Conservation (phyloP, 2,888 invertebrate genomes). For the Athalia circularis region DNA sequence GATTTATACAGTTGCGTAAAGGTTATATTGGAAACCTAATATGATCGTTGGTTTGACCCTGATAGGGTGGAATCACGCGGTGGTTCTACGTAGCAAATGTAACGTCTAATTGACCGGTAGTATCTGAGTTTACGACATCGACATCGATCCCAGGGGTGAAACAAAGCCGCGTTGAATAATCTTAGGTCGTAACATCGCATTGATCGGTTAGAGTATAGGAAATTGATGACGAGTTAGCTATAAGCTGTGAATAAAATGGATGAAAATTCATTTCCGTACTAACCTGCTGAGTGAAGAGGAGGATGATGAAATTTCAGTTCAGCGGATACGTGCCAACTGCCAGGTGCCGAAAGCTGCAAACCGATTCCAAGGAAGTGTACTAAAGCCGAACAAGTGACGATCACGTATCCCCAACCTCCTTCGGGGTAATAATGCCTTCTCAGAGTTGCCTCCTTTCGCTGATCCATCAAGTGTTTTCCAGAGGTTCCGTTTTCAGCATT, state of each 20-base stretch:
- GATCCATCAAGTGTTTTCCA: slow-evolving; percentile 53
- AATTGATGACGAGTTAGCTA: neutral
- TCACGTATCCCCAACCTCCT: slow-evolving; percentile 92
- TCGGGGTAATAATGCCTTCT: slow-evolving; percentile 89
- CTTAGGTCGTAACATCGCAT: no score
- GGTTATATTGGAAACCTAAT: no score
- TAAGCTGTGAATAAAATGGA: neutral
- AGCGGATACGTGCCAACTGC: slow-evolving; percentile 75
- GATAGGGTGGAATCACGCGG: no score
- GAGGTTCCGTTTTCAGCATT: slow-evolving; percentile 48
- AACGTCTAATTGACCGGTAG: no score
- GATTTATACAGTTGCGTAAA: no score
- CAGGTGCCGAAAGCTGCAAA: slow-evolving; percentile 78
- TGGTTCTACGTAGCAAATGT: no score
- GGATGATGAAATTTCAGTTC: slow-evolving; percentile 79
- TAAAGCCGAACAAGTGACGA: slow-evolving; percentile 83
- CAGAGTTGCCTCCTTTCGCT: slow-evolving; percentile 71
- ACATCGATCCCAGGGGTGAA: no score
- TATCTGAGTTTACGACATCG: no score
- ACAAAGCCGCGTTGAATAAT: no score
- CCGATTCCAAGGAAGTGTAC: slow-evolving; percentile 87
- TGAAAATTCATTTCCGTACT: slow-evolving; percentile 58
- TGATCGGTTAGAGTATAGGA: neutral
- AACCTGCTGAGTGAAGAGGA: slow-evolving; percentile 81
- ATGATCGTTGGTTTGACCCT: no score